These are phyloP conservation scores for Setophaga kirtlandii DNA, from an alignment of 2,113 vertebrate species.

Conservation along the genomic window DNA sequence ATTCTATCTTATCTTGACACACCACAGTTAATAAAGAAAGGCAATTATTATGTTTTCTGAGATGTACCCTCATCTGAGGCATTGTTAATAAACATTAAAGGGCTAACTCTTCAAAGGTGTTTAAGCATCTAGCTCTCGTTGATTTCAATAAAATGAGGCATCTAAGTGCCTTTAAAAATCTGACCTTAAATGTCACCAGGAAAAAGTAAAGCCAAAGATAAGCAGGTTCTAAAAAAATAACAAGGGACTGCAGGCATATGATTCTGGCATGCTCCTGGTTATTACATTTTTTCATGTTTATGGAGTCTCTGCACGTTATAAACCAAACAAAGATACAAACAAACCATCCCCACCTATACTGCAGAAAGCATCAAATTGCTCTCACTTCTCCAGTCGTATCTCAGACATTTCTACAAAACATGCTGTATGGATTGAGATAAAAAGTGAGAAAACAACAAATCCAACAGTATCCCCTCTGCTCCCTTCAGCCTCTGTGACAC, in stretches of 20 bases:
- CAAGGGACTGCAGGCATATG: neutral
- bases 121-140: slow-evolving; percentile 45
- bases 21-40: slow-evolving; percentile 56
- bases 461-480: neutral
- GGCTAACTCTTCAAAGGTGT: slow-evolving; percentile 34
- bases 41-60: slow-evolving; percentile 65
- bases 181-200: slow-evolving; percentile 40
- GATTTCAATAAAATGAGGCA: slow-evolving; percentile 49
- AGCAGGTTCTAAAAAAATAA: slow-evolving; percentile 23
- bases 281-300: neutral
- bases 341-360: neutral
- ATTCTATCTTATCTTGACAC: slow-evolving; percentile 66
- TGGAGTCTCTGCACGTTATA: neutral
- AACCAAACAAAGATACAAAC: neutral
- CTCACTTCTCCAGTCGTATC: neutral
- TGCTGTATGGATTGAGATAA: neutral
- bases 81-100: slow-evolving; percentile 60
- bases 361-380: neutral
- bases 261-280: neutral
- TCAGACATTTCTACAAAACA: neutral
- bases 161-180: slow-evolving; percentile 50
- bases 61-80: slow-evolving; percentile 45
- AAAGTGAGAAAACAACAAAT: neutral
- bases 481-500: neutral
- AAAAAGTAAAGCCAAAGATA: slow-evolving; percentile 37